Base-by-base conservation (phyloP, 2,888 invertebrate species). In the Nematopogon swammerdamellus region DNA sequence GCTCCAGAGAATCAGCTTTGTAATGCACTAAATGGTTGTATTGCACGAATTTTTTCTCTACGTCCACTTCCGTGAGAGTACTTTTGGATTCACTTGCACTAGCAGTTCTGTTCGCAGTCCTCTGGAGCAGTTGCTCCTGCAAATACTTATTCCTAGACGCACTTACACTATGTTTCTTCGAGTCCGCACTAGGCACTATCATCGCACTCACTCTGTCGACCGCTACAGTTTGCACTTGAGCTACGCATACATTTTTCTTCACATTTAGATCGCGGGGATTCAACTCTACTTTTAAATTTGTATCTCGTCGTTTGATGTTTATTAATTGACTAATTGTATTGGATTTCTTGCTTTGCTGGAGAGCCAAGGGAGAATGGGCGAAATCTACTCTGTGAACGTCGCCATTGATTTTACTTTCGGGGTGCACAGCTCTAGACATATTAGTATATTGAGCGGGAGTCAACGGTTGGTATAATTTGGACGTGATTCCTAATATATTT, bases 401-500 rank as follows among this genome's bases (percentile, higher is more conserved):
- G 19, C 57, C 59, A 53, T 36, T 36, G 8, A 14, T 3, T 36
- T 14, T 36, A 3, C 3, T 36, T 36, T 36, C 36, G 4, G 4
- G 4, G 25, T 25, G 10, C 25, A 25, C 4, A 6, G 36, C 11
- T 36, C 11, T 36, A 14, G 36, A 36, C 4, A 36, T 36, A 36
- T 36, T 14, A 36, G 6, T 36, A 14, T 36, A 36, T 14, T 14
- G 36, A 19, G 52, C 46, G 14, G 55, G 51, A 18, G 53, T 14
- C 36, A 10, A 51, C 18, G 51, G 48, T 17, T 42, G 43, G 29
- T 49, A 25, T 46, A 54, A 45, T 36, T 50, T 50, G 18, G 49
- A 46, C 11, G 11, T 52, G 53, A 86, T 73, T 18, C 92, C 93
- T 59, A 96, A 80, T 57, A 95, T 95, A 65, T 95, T 91, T 56